These are phyloP conservation scores for Dinocampus coccinellae DNA, from an alignment of 2,888 invertebrate genomes.

Conservation along the genomic window DNA sequence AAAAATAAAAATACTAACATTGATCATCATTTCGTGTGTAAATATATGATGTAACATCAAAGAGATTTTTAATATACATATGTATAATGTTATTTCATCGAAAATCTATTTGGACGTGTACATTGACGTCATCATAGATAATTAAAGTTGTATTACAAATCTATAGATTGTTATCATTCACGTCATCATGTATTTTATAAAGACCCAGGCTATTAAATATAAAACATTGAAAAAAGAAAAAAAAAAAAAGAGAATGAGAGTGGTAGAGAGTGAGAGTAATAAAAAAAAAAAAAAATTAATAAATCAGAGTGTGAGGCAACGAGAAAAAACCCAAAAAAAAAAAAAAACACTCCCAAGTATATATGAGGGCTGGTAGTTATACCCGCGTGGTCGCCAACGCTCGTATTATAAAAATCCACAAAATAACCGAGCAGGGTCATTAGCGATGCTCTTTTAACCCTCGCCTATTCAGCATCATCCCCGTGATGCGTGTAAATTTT, in stretches of 20 bases:
- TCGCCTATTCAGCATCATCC: slow-evolving; percentile 63
- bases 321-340: slow-evolving; percentile 25
- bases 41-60: no score
- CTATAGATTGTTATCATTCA: neutral
- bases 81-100: neutral
- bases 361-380: slow-evolving; percentile 30
- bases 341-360: neutral
- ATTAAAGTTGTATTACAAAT: neutral
- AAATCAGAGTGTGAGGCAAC: slow-evolving; percentile 31
- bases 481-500: slow-evolving; percentile 69
- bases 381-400: slow-evolving; percentile 32
- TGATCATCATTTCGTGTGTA: neutral
- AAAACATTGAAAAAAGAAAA: slow-evolving; percentile 22
- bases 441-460: slow-evolving; percentile 70
- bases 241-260: slow-evolving; percentile 9
- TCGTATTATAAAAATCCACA: slow-evolving; percentile 69
- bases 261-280: no score
- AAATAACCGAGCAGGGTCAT: slow-evolving; percentile 69
- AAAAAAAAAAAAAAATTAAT: slow-evolving; percentile 20
- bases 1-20: neutral
- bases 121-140: neutral
- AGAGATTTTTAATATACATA: neutral
- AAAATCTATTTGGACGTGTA: neutral
- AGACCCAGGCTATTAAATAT: neutral
- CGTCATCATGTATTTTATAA: neutral